Evolutionary conservation across 2,797 vertebrate genomes (phyloP).

Genomic region (Myotis vivesi): DNA sequence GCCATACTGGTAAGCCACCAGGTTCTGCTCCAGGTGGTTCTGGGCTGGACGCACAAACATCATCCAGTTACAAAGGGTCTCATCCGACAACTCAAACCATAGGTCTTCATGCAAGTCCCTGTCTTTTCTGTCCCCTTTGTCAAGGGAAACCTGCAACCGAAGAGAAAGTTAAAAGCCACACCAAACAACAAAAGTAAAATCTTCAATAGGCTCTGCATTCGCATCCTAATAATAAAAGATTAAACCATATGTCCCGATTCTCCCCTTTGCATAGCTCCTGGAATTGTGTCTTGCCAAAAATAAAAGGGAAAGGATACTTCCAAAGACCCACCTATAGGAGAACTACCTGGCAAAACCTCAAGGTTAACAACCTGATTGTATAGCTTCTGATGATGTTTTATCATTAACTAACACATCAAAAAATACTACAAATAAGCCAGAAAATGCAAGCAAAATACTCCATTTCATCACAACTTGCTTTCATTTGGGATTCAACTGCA

Average conservation of each 20-base stretch:
- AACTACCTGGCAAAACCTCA: not conserved
- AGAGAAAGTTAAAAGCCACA: constrained; percentile 59
- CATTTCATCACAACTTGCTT: not conserved
- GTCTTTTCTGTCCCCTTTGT: constrained; percentile 89
- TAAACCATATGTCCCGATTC: not conserved
- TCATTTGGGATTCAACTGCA: not conserved
- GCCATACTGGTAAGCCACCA: constrained; percentile 98
- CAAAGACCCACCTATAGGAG: not conserved
- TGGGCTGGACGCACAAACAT: constrained; percentile 99
- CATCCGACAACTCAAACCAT: constrained; percentile 96
- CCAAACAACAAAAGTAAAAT: constrained; percentile 20
- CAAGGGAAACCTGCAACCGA: constrained; percentile 88
- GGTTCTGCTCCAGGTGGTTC: constrained; percentile 98
- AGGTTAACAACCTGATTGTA: not conserved
- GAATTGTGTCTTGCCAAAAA: not conserved
- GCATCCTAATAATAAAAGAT: not conserved
- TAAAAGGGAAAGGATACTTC: not conserved
- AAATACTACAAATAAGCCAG: not conserved
- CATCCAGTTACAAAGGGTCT: constrained; percentile 98
- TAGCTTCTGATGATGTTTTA: not conserved
- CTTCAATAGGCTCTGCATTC: not conserved
- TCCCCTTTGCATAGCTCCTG: not conserved
- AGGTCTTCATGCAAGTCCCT: constrained; percentile 87
- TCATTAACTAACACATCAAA: constrained; percentile 27
- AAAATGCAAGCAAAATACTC: not conserved